phyloP scores from a whole-genome alignment of 2,888 invertebrate species.

The Tineola bisselliella region DNA sequence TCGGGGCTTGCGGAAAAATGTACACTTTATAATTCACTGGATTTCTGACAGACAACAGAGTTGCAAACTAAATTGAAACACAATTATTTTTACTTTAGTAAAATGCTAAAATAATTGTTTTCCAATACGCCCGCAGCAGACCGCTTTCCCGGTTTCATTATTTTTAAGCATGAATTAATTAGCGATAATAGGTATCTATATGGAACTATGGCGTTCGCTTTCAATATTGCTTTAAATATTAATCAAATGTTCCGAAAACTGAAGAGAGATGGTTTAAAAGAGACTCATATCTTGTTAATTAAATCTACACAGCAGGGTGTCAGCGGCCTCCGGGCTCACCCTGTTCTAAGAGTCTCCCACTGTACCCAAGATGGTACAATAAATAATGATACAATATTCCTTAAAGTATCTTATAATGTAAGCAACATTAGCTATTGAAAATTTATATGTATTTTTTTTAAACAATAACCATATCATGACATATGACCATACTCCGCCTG shows the following conservation, averaged over 20 bases:
- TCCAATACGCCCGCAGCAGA: background rate
- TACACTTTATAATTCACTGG: conserved; percentile 61
- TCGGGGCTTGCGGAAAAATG: conserved; percentile 50
- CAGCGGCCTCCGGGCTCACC: conserved; percentile 1
- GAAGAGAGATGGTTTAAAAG: conserved; percentile 55
- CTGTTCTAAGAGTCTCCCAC: background rate
- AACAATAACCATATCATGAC: too few relatives aligned
- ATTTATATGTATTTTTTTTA: too few relatives aligned
- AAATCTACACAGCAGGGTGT: conserved; percentile 55
- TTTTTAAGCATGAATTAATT: background rate
- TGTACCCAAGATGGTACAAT: background rate
- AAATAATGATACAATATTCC: background rate
- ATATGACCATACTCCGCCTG: too few relatives aligned
- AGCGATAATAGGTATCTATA: background rate
- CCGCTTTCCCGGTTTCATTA: background rate
- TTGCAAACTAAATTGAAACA: conserved; percentile 44
- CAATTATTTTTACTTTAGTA: conserved; percentile 10
- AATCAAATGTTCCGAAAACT: conserved; percentile 60
- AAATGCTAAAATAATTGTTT: conserved; percentile 6
- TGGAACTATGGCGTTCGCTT: background rate
- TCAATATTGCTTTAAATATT: conserved; percentile 57
- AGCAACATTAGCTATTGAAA: background rate
- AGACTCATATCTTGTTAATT: conserved; percentile 65
- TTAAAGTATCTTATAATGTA: background rate
- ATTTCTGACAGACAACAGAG: conserved; percentile 54